These are phyloP conservation scores for Imbricaverruca yamaguchii DNA, from an alignment of 2,888 invertebrate species.

Conservation along the genomic window DNA sequence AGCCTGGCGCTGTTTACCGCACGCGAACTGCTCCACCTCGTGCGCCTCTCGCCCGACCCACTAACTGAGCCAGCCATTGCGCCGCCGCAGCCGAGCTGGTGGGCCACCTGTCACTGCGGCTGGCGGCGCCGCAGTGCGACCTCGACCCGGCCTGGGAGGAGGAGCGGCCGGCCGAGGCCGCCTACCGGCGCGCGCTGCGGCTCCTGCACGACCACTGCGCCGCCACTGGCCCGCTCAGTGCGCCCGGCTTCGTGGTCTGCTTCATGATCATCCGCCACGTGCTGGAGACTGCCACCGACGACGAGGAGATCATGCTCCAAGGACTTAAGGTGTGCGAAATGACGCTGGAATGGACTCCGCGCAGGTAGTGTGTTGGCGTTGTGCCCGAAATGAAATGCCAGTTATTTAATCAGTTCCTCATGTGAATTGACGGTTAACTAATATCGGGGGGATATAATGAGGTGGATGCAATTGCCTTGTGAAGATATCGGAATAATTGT, in stretches of 20 bases:
- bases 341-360: too few species aligned
- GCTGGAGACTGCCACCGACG: constrained; percentile 25
- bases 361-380: too few species aligned
- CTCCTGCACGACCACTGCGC: neutral
- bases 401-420: too few species aligned
- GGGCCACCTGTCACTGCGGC: constrained; percentile 62
- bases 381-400: too few species aligned
- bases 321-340: constrained; percentile 36
- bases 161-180: constrained; percentile 74
- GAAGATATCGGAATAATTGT: too few species aligned
- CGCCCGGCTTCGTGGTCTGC: constrained; percentile 71
- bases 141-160: constrained; percentile 45
- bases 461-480: too few species aligned
- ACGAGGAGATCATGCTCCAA: constrained; percentile 36
- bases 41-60: too few species aligned
- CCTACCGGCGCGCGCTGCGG: constrained; percentile 55
- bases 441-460: too few species aligned
- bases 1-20: too few species aligned
- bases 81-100: constrained; percentile 52
- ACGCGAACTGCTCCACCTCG: too few species aligned
- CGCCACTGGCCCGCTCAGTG: constrained; percentile 47
- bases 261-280: constrained; percentile 60
- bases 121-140: constrained; percentile 55
- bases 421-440: too few species aligned
- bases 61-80: neutral